A percentile compares a stretch with the other conserved stretches of the same genome.
These are phyloP conservation scores for Trachemys scripta DNA, from an alignment of 2,113 vertebrate species.

Conservation along the genomic window DNA sequence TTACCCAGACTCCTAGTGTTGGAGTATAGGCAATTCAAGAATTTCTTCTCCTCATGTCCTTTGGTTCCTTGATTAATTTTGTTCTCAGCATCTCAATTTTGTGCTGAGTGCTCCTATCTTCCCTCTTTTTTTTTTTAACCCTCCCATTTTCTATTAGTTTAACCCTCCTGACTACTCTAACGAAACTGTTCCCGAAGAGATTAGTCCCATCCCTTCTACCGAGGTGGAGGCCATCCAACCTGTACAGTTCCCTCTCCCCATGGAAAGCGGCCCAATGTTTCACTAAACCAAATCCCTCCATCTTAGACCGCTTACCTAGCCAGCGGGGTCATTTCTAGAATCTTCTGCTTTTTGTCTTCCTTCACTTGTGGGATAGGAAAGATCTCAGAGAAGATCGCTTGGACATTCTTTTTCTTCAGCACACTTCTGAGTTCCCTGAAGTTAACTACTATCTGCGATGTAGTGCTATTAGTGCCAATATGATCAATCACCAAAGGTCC, in stretches of 20 bases:
- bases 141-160: not conserved
- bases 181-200: not conserved
- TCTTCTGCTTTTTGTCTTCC: not conserved
- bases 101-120: not conserved
- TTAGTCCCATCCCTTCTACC: not conserved
- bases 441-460: not conserved
- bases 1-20: not conserved
- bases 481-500: not conserved
- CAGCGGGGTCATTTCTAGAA: not conserved
- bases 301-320: not conserved
- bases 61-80: not conserved
- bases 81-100: not conserved
- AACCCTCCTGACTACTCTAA: not conserved
- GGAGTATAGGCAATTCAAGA: not conserved
- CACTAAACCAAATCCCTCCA: too few species aligned
- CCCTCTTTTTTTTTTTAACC: not conserved
- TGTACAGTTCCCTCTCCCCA: not conserved
- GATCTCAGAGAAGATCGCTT: not conserved
- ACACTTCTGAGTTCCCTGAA: not conserved
- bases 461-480: not conserved
- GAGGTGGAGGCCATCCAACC: not conserved
- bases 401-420: not conserved
- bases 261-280: not conserved
- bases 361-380: not conserved
- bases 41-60: too few species aligned